Base-by-base conservation (phyloP, 2,888 invertebrate genomes). In the Drosophila neoperkinsi region DNA sequence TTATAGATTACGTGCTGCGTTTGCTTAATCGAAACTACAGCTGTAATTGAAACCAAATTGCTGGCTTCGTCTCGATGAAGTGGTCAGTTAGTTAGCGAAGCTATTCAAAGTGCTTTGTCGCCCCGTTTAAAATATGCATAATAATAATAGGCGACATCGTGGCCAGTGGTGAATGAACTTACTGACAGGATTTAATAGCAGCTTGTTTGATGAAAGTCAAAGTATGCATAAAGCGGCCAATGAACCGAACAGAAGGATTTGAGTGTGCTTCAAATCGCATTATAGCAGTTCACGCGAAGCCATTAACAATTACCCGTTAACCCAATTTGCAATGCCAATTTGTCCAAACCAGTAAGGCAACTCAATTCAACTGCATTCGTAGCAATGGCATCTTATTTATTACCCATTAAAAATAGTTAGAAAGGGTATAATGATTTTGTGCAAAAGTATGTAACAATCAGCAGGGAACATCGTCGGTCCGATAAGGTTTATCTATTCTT, bases 1-100 rank as follows among this genome's bases (percentile, higher is more conserved):
- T 84, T 77, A 88, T 82, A 69, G 90, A 90, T 88, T 90, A 85
- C 85, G 85, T 85, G 85, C 90, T 49, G 74, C 70, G 90, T 75
- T 88, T 84, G 74, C 66, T 63, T 74, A 88, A 85, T 79, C 77
- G 56, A 75, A 68, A 25, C 55, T 66, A 60, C 61, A 55, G 56
- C 52, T 41, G 74, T 86, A 88, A 88, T 84, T 86, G 88, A 49
- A 58, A 71, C 56, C 51, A 82, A 84, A 82, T 84, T 88, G 76
- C 66, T 60, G 64, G 55, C 57, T 59, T 59, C 58, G 56, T 67
- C 56, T 79, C 71, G 74, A 78, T 66, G 50, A 61, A 63, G 70
- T 74, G 89, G 73, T 73, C 74, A 67, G 74, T 36, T 21, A 57
- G 30, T 30, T 31, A 18, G 31, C 38, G 18, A 25, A 16, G 28